Evolutionary conservation across 2,113 vertebrate species (phyloP), one percentile per base, ranked within the genome.

Genomic region (Puntigrus tetrazona): DNA sequence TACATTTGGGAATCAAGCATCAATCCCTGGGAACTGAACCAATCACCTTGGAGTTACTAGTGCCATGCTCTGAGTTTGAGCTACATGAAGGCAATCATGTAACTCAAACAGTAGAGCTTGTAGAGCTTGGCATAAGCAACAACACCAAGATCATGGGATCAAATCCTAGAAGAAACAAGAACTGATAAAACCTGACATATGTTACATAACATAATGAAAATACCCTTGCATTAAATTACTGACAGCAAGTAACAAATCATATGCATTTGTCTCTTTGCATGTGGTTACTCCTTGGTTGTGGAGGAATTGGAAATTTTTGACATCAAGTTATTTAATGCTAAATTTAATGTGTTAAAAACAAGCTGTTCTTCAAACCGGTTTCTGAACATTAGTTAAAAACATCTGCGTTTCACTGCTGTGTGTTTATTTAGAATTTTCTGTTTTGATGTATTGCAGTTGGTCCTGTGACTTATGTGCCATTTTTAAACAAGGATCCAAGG

Each of bases 401-500:
- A 78, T 55, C 47, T 31, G 74, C 22, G 22, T 72, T 72, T 7
- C 5, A 14, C n/a, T 72, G 38, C 43, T 43, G 5, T n/a, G 11
- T 43, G 6, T 72, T 72, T 72, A 22, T 72, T 43, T 73, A 43
- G 22, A 43, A 72, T 79, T 72, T 34, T 29, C 55, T 84, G 38
- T 85, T 72, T 59, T 57, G 52, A 79, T 79, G 76, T 72, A 59
- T 78, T 63, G 31, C 22, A 34, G 78, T 67, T 59, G 18, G 57
- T 31, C 13, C 47, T 36, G 63, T 52, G 63, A 34, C 47, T 45
- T 70, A 67, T n/a, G 59, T 80, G 18, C 43, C n/a, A 67, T 78
- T 20, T 18, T 74, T 38, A 69, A 36, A 59, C 20, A 57, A 70
- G 70, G 74, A 14, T 47, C 74, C 13, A 27, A 84, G 75, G 78